Evolutionary conservation across 2,888 invertebrate genomes (phyloP), one percentile per base, ranked within the genome.

Genomic region (Druceiella hillmani): DNA sequence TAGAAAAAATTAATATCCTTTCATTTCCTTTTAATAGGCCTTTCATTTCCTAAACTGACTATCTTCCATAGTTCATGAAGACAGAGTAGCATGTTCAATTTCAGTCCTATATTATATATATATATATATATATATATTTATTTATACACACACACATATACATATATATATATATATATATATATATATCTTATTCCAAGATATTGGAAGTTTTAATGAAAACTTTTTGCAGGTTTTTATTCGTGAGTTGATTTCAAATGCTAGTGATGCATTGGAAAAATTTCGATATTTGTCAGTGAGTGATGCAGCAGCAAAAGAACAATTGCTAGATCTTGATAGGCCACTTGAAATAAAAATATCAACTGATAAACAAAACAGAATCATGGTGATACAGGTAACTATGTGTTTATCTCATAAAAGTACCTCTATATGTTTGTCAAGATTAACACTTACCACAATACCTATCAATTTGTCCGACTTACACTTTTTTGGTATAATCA

Each of bases 181-280:
- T n/a, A n/a, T n/a, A n/a, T n/a, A n/a, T n/a, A n/a, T n/a, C 16
- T 17, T 17, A 17, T 20, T 7, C 12, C 3, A 33, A 20, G 9
- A 17, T n/a, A n/a, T n/a, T n/a, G 20, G 6, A 7, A 20, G 20
- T 20, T 7, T 20, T 20, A 7, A 20, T 9, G 9, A 20, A 6
- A 9, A 17, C 12, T 32, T 28, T 37, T 59, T 56, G 41, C 52
- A 87, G 87, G 94, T 98, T 5, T 98, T 98, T 58, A 82, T 98
- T 7, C 77, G 97, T 48, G 97, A 98, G 62, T 66, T 98, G 24
- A 90, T 98, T 47, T 97, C 97, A 1, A 98, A 98, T 69, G 88
- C 94, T 1, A 95, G 93, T 61, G 97, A 98, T 78, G 97, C 97
- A 9, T 67, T 98, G 43, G 97, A 98, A 61, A 98, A 97, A 62